phyloP scores from a whole-genome alignment of 2,888 invertebrate species.

The Caenorhabditis wallacei region DNA sequence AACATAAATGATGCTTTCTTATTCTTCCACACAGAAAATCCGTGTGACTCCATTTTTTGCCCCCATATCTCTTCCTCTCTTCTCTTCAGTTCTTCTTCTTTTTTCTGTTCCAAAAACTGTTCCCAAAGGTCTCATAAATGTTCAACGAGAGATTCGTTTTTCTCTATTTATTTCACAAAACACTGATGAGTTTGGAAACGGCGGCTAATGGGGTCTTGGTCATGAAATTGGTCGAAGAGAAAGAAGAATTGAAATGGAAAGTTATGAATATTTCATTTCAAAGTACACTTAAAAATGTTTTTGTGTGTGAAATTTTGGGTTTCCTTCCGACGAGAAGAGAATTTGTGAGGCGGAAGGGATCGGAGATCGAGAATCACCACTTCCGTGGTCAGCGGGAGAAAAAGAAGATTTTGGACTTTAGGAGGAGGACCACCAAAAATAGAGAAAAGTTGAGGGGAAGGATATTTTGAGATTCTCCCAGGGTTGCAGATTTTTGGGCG shows the following conservation, averaged over 20 bases:
- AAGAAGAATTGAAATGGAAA: conserved; percentile 1
- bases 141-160: conserved; percentile 4
- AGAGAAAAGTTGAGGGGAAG: background rate
- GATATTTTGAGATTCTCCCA: background rate
- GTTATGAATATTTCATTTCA: conserved; percentile 43
- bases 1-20: conserved; percentile 22
- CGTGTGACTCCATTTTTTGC: conserved; percentile 54
- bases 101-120: conserved; percentile 9
- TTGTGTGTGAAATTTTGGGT: background rate
- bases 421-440: background rate
- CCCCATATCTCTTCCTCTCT: conserved; percentile 4
- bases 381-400: conserved; percentile 39
- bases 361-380: conserved; percentile 50
- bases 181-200: conserved; percentile 40
- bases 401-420: background rate
- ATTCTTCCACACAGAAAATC: background rate
- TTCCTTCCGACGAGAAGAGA: background rate
- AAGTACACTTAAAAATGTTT: background rate
- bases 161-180: conserved; percentile 18
- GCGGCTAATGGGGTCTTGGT: background rate
- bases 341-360: conserved; percentile 51
- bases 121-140: conserved; percentile 50
- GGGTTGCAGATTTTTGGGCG: background rate
- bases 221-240: background rate
- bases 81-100: background rate